phyloP scores from a whole-genome alignment of 1,140 invertebrate genomes.

The Microplitis demolitor region DNA sequence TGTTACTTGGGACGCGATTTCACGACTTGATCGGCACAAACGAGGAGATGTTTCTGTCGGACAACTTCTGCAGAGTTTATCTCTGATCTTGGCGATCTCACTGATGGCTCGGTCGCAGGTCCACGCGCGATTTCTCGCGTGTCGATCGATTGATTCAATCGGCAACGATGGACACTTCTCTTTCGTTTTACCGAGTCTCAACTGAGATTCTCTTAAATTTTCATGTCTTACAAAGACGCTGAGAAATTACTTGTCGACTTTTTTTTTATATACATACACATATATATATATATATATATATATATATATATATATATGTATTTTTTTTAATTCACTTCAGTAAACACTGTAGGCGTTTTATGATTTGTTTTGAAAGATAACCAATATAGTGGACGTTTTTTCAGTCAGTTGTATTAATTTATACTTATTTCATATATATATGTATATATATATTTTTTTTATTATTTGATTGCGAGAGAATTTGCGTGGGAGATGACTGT shows the following conservation, averaged over 20 bases:
- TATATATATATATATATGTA: no score
- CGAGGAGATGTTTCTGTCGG: slow-evolving; percentile 49
- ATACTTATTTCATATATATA: background rate
- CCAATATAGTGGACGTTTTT: background rate
- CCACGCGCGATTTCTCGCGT: slow-evolving; percentile 33
- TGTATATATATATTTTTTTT: background rate
- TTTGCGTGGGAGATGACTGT: background rate
- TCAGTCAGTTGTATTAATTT: no score
- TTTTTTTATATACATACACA: background rate
- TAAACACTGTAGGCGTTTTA: background rate
- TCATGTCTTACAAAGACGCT: background rate
- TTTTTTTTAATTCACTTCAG: background rate
- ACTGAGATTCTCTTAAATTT: background rate
- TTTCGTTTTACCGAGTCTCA: no score
- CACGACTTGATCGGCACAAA: slow-evolving; percentile 49
- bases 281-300: no score
- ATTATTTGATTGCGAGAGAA: background rate
- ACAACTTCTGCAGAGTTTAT: slow-evolving; percentile 37
- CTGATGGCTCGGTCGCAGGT: slow-evolving; percentile 14
- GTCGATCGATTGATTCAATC: slow-evolving; percentile 32
- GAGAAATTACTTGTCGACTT: background rate
- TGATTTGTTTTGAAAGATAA: background rate
- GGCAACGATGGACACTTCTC: background rate
- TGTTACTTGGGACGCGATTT: slow-evolving; percentile 36
- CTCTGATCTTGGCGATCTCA: slow-evolving; percentile 45